Evolutionary conservation across 2,797 vertebrate genomes (phyloP), one percentile per base, ranked within the genome.

Genomic region (Lagocephalus sceleratus): DNA sequence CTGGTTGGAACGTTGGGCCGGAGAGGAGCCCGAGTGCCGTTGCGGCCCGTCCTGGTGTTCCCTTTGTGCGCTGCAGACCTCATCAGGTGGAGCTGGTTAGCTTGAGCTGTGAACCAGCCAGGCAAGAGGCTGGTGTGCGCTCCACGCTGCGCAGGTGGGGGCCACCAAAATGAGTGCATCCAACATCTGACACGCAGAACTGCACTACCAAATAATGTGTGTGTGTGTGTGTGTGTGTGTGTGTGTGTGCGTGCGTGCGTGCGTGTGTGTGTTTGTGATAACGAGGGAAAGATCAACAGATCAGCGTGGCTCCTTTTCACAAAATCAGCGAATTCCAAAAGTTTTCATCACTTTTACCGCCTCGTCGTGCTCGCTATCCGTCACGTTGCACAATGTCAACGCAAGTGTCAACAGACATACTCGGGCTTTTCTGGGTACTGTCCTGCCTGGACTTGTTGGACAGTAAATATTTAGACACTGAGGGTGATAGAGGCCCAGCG

Each of bases 381-480:
- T 61, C 55, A 66, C 72, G 25, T 79, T 84, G 69, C 85, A 69
- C 65, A 85, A 81, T 74, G 60, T 1, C 14, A 56, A 47, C 41
- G 54, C 60, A 61, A 74, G 71, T 60, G 69, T 65, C 64, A 70
- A 71, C 60, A 74, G 82, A 84, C 53, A 75, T 68, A 66, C 59
- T 63, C 47, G 83, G 80, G 61, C 58, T 71, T 77, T 68, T 72
- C 76, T 70, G 56, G 15, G 63, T 57, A 68, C 65, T 82, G 63
- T 80, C 71, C 63, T 29, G 59, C 42, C 68, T 68, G 54, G 79
- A 78, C 83, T 76, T 54, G 66, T 57, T 58, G 52, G 66, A 85
- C 78, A 75, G 80, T 89, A 89, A 90, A 90, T 90, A 89, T 90
- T 90, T 87, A 75, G 78, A 85, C 68, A 80, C 72, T 51, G 73